Evolutionary conservation across 1,140 invertebrate species (phyloP).

Genomic region (Pseudomyrmex cubaensis): DNA sequence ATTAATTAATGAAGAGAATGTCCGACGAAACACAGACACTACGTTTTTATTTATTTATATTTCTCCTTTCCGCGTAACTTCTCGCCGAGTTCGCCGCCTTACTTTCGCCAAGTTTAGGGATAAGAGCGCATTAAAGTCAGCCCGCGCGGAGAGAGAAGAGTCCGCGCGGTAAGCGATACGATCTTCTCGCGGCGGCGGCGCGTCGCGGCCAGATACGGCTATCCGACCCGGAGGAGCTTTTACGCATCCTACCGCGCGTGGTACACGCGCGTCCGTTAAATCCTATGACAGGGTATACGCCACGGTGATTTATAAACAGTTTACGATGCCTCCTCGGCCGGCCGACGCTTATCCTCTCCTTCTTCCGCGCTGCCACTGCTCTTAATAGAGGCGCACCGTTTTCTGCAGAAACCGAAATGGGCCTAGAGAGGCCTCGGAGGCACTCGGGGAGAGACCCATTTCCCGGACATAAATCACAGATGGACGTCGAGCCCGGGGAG

Average conservation of each 20-base stretch:
- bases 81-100: not conserved
- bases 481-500: conserved; percentile 74
- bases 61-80: not conserved
- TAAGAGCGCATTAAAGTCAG: conserved; percentile 59
- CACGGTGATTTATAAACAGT: conserved; percentile 71
- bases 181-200: conserved; percentile 50
- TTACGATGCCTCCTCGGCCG: conserved; percentile 61
- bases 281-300: conserved; percentile 65
- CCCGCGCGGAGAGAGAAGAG: conserved; percentile 8
- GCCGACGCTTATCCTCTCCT: conserved; percentile 57
- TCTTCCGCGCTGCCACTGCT: conserved; percentile 56
- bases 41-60: not conserved
- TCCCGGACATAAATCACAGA: conserved; percentile 84
- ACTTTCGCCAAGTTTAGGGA: conserved; percentile 23
- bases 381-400: conserved; percentile 75
- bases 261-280: conserved; percentile 53
- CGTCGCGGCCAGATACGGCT: conserved; percentile 66
- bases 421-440: conserved; percentile 78
- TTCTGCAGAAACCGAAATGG: conserved; percentile 77
- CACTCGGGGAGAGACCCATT: conserved; percentile 78
- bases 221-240: conserved; percentile 49
- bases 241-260: conserved; percentile 51
- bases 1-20: not conserved
- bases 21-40: not conserved
- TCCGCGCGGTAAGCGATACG: conserved; percentile 67